Conservation (phyloP, 1,140 invertebrate genomes). For the Aphelenchoides fujianensis region DNA sequence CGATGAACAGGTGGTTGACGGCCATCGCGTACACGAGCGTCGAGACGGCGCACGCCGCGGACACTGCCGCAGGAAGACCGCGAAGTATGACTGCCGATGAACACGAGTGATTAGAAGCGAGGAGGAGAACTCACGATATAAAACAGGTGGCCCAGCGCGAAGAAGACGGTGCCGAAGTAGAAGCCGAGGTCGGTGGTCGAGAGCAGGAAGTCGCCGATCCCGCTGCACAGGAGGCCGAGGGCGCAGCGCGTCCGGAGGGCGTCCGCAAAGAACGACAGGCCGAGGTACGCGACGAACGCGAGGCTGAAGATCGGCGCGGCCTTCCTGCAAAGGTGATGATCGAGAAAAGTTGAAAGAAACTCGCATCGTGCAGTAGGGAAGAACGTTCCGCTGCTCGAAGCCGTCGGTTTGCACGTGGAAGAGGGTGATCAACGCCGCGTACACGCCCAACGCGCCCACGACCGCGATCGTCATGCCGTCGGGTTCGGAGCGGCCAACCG, state of each 20-base stretch:
- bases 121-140: constrained; percentile 9
- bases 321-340: constrained; percentile 10
- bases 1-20: constrained; percentile 6
- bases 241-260: neutral
- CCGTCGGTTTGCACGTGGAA: constrained; percentile 14
- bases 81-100: constrained; percentile 10
- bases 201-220: constrained; percentile 18
- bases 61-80: neutral
- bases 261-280: neutral
- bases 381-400: neutral
- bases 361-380: constrained; percentile 12
- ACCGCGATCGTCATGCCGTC: neutral
- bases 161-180: neutral
- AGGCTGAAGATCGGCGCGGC: constrained; percentile 4
- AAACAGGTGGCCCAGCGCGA: constrained; percentile 8
- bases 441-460: neutral
- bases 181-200: constrained; percentile 6
- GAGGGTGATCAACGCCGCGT: neutral
- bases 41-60: neutral
- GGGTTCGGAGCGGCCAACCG: too few relatives aligned
- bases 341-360: too few relatives aligned
- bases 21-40: neutral
- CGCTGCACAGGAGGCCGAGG: neutral
- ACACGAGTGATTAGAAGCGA: neutral
- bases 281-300: neutral